Percentiles rank a stretch among this genome's conserved stretches.
phyloP scores from a whole-genome alignment of 2,113 vertebrate genomes.

The Fregata magnificens region DNA sequence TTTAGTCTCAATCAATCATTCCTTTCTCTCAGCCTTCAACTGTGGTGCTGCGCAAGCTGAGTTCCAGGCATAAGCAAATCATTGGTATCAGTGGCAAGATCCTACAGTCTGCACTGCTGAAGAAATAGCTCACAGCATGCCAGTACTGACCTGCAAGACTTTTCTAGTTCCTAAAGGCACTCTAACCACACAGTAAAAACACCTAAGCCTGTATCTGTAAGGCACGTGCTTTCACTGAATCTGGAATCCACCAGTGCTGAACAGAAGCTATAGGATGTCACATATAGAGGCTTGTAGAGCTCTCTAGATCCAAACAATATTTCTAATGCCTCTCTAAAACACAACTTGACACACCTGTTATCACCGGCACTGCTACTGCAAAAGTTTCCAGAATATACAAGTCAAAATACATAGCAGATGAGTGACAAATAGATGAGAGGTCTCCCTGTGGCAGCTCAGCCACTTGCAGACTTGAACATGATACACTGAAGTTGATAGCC shows the following conservation, averaged over 20 bases:
- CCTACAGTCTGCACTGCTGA: background rate
- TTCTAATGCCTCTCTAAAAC: background rate
- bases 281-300: background rate
- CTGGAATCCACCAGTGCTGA: background rate
- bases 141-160: background rate
- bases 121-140: background rate
- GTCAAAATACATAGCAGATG: background rate
- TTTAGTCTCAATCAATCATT: background rate
- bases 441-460: background rate
- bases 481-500: background rate
- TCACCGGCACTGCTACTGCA: background rate
- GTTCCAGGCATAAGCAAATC: background rate
- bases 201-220: background rate
- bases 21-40: background rate
- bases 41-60: background rate
- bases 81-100: background rate
- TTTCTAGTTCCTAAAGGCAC: background rate
- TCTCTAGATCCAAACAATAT: background rate
- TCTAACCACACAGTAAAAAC: background rate
- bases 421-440: background rate
- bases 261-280: background rate
- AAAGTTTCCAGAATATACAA: background rate
- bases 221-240: background rate
- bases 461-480: background rate
- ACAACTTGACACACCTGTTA: rapidly evolving